phyloP scores from a whole-genome alignment of 2,888 invertebrate species.

The Mimumesa dahlbomi region DNA sequence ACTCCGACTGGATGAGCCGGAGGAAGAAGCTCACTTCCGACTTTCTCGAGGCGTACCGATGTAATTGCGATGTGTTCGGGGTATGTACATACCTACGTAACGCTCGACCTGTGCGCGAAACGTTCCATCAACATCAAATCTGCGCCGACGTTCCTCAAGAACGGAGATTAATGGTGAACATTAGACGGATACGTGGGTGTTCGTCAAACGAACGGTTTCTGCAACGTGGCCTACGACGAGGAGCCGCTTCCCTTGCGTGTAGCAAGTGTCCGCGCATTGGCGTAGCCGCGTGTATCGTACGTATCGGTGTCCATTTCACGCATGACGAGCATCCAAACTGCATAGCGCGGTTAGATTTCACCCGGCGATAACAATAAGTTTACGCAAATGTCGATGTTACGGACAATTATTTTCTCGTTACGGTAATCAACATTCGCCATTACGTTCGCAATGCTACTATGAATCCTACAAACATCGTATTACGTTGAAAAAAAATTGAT shows the following conservation, averaged over 20 bases:
- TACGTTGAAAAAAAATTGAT: too few species aligned
- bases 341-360: conserved; percentile 24
- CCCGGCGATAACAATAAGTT: conserved; percentile 1
- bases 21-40: neutral
- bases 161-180: conserved; percentile 48
- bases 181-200: conserved; percentile 49
- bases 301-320: conserved; percentile 29
- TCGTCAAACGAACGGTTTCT: conserved; percentile 50
- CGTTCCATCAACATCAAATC: conserved; percentile 32
- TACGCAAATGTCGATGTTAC: too few species aligned
- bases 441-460: too few species aligned
- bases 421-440: conserved; percentile 7
- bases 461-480: too few species aligned
- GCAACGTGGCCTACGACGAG: conserved; percentile 32
- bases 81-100: conserved; percentile 7
- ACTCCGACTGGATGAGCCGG: too few species aligned
- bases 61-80: neutral
- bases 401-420: too few species aligned
- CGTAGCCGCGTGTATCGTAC: conserved; percentile 40
- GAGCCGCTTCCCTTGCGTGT: conserved; percentile 23
- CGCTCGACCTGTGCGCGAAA: conserved; percentile 14
- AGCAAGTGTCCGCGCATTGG: conserved; percentile 39
- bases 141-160: conserved; percentile 18
- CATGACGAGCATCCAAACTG: conserved; percentile 12
- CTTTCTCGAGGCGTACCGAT: neutral